Base-by-base conservation (phyloP, 2,888 invertebrate genomes). In the Sinelater perroti region DNA sequence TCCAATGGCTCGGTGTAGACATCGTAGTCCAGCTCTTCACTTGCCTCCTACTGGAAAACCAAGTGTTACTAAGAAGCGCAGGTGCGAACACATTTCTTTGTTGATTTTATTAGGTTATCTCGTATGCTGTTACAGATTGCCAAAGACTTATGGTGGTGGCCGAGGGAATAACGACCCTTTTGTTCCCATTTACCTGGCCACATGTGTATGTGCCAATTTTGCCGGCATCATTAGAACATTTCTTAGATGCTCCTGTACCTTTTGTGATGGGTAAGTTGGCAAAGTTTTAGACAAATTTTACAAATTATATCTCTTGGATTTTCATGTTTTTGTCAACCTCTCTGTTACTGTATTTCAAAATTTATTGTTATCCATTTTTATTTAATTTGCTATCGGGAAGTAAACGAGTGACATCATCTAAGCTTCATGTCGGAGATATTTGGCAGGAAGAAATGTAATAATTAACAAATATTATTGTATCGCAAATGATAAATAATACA, bases 191-290 rank as follows among this genome's bases (percentile, higher is more conserved):
- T 76, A 84, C 88, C 17, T 99, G 99, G 99, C 96, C 97, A 47
- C 97, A 99, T 78, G 97, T 99, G 2, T 99, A 99, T 79, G 99
- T 98, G 58, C 99, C 99, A 18, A 97, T 99, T 72, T 82, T 99
- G 69, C 99, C 99, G 1, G 93, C 96, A 44, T 91, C 94, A 11
- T 81, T 97, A 60, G 91, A 94, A 77, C 96, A 97, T 75, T 99
- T 99, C 79, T 84, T 99, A 38, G 99, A 99, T 80, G 99, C 99
- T 3, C 99, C 99, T 0, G 97, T 99, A 49, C 99, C 99, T 24
- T 99, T 96, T 79, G 90, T 99, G 59, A 99, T 99, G 98, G 99
- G 98, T 73, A 78, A 69, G 73, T 61, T 40, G 16, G n/a, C n/a
- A n/a, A n/a, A n/a, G n/a, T n/a, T n/a, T n/a, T n/a, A n/a, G n/a